phyloP scores from a whole-genome alignment of 2,888 invertebrate genomes.

The Incurvaria masculella region DNA sequence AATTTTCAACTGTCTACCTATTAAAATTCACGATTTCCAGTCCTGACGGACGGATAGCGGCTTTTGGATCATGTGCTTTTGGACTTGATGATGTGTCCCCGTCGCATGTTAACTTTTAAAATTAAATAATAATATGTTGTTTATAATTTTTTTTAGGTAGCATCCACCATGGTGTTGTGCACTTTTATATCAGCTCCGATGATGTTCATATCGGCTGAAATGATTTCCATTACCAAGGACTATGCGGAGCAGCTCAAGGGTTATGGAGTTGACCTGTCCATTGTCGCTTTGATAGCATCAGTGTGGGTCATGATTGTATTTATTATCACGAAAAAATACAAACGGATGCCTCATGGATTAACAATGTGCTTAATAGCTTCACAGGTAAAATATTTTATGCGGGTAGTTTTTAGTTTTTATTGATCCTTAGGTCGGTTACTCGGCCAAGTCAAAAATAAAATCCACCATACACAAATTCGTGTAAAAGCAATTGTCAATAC shows the following conservation, averaged over 20 bases:
- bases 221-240: slow-evolving; percentile 80
- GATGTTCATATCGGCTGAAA: slow-evolving; percentile 93
- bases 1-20: too few species aligned
- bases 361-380: slow-evolving; percentile 75
- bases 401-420: too few species aligned
- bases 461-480: too few species aligned
- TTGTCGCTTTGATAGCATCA: slow-evolving; percentile 72
- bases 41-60: too few species aligned
- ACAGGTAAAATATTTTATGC: slow-evolving; percentile 59
- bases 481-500: too few species aligned
- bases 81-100: too few species aligned
- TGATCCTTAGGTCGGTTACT: too few species aligned
- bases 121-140: too few species aligned
- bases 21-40: too few species aligned
- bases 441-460: too few species aligned
- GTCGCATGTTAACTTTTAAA: too few species aligned
- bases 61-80: too few species aligned
- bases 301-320: slow-evolving; percentile 78
- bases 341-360: slow-evolving; percentile 76
- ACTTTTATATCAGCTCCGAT: slow-evolving; percentile 93
- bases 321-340: slow-evolving; percentile 69
- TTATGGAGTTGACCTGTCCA: slow-evolving; percentile 82
- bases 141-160: slow-evolving; percentile 60
- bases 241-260: slow-evolving; percentile 72
- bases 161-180: slow-evolving; percentile 91